A percentile compares a stretch with the other conserved stretches of the same genome.
Conservation (phyloP, 2,888 invertebrate genomes). For the Agrochola macilenta region DNA sequence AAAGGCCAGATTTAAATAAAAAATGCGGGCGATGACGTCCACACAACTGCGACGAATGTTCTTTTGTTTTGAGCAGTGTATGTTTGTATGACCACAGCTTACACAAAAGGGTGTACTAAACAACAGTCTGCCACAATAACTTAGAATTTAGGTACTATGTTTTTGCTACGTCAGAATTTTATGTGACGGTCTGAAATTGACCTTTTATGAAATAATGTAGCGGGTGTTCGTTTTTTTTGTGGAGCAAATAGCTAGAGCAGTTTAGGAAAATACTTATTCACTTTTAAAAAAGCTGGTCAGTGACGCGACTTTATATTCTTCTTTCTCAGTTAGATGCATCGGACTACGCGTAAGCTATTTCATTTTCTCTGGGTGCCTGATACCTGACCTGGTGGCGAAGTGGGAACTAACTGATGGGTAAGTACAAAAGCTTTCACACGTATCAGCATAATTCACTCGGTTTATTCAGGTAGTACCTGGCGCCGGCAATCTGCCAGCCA, state of each 20-base stretch:
- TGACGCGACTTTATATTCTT: neutral
- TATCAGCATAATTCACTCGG: neutral
- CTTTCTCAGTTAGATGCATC: neutral
- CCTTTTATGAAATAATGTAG: conserved; percentile 14
- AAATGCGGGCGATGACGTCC: conserved; percentile 26
- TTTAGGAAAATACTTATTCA: neutral
- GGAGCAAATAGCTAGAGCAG: neutral
- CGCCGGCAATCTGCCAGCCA: neutral
- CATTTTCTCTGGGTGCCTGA: neutral
- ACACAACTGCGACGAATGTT: conserved; percentile 49
- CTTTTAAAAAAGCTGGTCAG: neutral
- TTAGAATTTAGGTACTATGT: neutral
- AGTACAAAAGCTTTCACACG: neutral
- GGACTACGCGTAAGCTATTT: neutral
- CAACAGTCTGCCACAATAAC: conserved; percentile 13
- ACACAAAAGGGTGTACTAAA: conserved; percentile 31
- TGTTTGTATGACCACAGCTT: conserved; percentile 48
- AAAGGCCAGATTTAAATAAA: conserved; percentile 54
- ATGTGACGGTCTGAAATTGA: neutral
- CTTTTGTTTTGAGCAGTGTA: conserved; percentile 48
- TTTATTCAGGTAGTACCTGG: neutral
- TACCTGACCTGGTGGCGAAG: neutral
- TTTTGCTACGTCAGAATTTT: conserved; percentile 16
- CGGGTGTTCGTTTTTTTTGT: neutral
- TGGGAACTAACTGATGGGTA: neutral